Percentiles rank a stretch among this genome's conserved stretches.
Conservation (phyloP, 2,888 invertebrate species). For the Micropterix aruncella region DNA sequence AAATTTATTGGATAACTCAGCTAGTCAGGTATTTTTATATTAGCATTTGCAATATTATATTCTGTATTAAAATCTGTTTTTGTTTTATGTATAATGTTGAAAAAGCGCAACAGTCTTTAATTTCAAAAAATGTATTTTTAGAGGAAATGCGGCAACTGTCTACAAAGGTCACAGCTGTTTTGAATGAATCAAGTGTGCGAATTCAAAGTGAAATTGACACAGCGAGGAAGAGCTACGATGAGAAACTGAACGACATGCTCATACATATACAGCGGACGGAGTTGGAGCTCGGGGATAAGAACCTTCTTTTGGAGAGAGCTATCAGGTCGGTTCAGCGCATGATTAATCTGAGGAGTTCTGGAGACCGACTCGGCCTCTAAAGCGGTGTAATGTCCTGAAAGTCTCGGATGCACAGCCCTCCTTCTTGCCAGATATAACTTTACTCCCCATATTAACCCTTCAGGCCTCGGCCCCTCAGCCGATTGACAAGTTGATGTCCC, state of each 20-base stretch:
- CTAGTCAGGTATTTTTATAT: too few relatives aligned
- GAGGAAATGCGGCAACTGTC: constrained; percentile 41
- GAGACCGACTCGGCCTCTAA: too few relatives aligned
- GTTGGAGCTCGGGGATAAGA: constrained; percentile 41
- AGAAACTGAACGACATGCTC: constrained; percentile 40
- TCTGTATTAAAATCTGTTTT: constrained; percentile 1
- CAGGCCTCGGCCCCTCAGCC: too few relatives aligned
- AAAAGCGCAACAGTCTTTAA: too few relatives aligned
- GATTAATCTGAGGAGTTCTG: too few relatives aligned
- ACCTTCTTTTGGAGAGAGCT: constrained; percentile 34
- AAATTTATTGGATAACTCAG: too few relatives aligned
- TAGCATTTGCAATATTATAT: constrained; percentile 1
- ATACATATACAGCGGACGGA: constrained; percentile 41
- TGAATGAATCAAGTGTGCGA: constrained; percentile 38
- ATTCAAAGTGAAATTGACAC: constrained; percentile 43
- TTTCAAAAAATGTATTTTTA: constrained; percentile 16
- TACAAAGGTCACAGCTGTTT: constrained; percentile 31
- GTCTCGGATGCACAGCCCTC: too few relatives aligned
- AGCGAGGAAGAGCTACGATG: constrained; percentile 40
- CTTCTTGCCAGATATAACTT: too few relatives aligned
- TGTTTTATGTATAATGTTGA: not conserved
- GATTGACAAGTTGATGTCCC: too few relatives aligned
- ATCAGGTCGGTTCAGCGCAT: constrained; percentile 27
- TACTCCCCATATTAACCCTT: too few relatives aligned
- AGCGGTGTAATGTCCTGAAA: too few relatives aligned